A percentile compares a stretch with the other conserved stretches of the same genome.
Evolutionary conservation across 2,888 invertebrate genomes (phyloP).

Genomic region (Argyresthia albistria): DNA sequence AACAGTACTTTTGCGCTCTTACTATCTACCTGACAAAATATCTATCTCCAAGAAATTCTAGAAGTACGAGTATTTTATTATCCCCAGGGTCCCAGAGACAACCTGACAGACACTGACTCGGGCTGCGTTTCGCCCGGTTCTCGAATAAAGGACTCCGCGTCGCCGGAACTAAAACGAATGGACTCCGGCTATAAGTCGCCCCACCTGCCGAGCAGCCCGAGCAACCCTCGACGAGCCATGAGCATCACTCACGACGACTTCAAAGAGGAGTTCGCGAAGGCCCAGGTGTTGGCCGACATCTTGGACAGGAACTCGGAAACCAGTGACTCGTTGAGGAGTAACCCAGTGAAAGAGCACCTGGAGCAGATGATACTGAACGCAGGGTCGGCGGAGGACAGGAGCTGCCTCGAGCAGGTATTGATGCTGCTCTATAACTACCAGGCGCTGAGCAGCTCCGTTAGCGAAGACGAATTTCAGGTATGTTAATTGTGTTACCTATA

Average conservation of each 20-base stretch:
- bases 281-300: conserved; percentile 57
- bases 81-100: conserved; percentile 63
- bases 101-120: conserved; percentile 66
- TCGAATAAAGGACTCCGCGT: conserved; percentile 66
- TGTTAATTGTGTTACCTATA: conserved; percentile 11
- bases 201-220: conserved; percentile 56
- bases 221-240: conserved; percentile 45
- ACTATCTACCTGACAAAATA: no score
- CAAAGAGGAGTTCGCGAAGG: conserved; percentile 64
- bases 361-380: conserved; percentile 67
- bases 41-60: no score
- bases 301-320: conserved; percentile 55
- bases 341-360: conserved; percentile 61
- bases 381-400: conserved; percentile 70
- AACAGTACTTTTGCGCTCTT: no score
- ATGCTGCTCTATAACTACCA: conserved; percentile 75
- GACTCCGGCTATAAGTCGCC: conserved; percentile 70
- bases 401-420: conserved; percentile 75
- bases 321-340: conserved; percentile 58
- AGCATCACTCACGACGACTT: conserved; percentile 56
- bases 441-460: conserved; percentile 66
- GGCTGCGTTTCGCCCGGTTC: conserved; percentile 70
- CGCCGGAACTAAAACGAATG: conserved; percentile 67
- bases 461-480: conserved; percentile 71
- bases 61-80: background rate